Evolutionary conservation across 2,888 invertebrate genomes (phyloP), one percentile per base, ranked within the genome.

Genomic region (Lepidochitona cinerea): DNA sequence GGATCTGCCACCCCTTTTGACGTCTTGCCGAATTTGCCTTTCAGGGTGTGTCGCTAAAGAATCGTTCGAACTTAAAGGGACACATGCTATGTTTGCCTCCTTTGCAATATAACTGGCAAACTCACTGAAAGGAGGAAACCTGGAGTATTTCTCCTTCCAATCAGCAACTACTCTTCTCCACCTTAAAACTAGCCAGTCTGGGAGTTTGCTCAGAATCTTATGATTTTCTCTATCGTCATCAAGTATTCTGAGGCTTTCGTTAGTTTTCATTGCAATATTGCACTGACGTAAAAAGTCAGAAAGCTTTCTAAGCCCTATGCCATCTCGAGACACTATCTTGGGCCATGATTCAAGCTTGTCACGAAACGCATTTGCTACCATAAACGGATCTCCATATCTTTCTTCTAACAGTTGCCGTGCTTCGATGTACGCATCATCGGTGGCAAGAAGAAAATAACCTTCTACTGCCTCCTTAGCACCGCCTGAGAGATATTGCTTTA

Each of bases 201-300:
- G 75, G 18, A 75, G 73, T 70, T 75, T 75, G 12, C 1, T 37
- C 0, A 75, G 66, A 26, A 77, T n/a, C 36, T 72, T 77, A 33
- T 70, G 37, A 54, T 74, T 77, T 52, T 75, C 74, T 36, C 67
- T 32, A 23, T 67, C 68, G 32, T 77, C 75, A 65, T 77, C 53
- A 0, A 73, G 73, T 12, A 75, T 66, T 12, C 23, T n/a, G 9
- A 75, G 59, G n/a, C 53, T 54, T 1, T 37, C 23, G 29, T 73
- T 64, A 52, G 69, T 71, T 52, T 74, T 12, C 76, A 69, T 76
- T 14, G 71, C 76, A 53, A 69, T n/a, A 36, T 69, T 54, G 37
- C 7, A 49, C 49, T 4, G 49, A n/a, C 7, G 49, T 23, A 49
- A 49, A 49, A 41, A 49, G 7, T 49, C 49, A 4, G 2, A 49